Conservation (phyloP, 2,888 invertebrate genomes). For the Rhingia campestris region DNA sequence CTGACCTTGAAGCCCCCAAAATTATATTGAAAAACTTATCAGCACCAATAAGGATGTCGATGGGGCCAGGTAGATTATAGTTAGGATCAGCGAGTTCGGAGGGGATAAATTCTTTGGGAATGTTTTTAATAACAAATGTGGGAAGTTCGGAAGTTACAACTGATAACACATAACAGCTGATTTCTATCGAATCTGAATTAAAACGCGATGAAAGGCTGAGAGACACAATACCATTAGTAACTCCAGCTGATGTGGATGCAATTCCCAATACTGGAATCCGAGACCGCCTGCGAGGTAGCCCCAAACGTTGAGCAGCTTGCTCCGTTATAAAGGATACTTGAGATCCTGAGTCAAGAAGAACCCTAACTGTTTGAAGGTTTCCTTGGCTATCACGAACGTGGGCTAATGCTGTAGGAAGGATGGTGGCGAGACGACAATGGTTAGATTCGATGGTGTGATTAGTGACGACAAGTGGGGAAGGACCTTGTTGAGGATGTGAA, state of each 20-base stretch:
- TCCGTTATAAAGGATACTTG: neutral
- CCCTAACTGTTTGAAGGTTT: neutral
- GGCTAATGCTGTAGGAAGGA: neutral
- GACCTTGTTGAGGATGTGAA: neutral
- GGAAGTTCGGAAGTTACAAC: neutral
- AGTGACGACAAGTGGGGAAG: too few species aligned
- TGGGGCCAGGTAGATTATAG: constrained; percentile 11
- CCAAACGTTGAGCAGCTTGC: constrained; percentile 3
- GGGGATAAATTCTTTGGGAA: neutral
- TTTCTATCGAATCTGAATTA: neutral
- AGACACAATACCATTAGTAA: constrained; percentile 16
- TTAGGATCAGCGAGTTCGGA: constrained; percentile 10
- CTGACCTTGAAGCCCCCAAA: neutral
- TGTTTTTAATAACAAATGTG: neutral
- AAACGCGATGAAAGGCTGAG: neutral
- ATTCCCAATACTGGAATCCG: constrained; percentile 1
- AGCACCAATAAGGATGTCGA: constrained; percentile 26
- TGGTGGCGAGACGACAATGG: neutral
- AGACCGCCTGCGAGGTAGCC: neutral
- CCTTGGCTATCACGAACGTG: neutral
- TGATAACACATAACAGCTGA: neutral
- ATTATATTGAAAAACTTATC: constrained; percentile 17
- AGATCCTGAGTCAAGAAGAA: neutral
- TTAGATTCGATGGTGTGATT: too few species aligned
- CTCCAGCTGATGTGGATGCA: constrained; percentile 12